Conservation (phyloP, 2,888 invertebrate species). For the Pecten maximus region DNA sequence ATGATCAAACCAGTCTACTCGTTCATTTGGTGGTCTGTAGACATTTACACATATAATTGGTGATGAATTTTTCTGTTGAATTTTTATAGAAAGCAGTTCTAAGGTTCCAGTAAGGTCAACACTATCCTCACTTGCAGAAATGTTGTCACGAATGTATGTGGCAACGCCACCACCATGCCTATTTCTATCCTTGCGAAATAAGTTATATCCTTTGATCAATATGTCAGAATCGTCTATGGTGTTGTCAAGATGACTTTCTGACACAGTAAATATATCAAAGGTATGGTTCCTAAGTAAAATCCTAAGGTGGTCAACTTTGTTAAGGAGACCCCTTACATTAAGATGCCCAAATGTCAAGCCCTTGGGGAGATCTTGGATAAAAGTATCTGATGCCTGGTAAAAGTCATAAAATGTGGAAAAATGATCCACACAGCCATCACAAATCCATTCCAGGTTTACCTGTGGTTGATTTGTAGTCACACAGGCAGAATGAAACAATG, state of each 20-base stretch:
- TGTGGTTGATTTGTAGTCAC: not conserved
- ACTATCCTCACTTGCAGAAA: slow-evolving; percentile 10
- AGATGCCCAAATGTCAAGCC: slow-evolving; percentile 37
- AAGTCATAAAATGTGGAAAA: slow-evolving; percentile 23
- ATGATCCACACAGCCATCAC: slow-evolving; percentile 36
- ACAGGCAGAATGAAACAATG: not conserved
- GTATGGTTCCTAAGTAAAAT: slow-evolving; percentile 31
- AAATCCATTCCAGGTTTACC: slow-evolving; percentile 37
- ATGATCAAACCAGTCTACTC: too few species aligned
- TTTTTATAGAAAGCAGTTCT: slow-evolving; percentile 16
- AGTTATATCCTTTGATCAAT: slow-evolving; percentile 39
- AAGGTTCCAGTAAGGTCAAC: slow-evolving; percentile 14
- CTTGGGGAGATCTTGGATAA: slow-evolving; percentile 38
- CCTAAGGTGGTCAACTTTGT: slow-evolving; percentile 39
- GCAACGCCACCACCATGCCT: slow-evolving; percentile 38
- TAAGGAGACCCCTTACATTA: slow-evolving; percentile 33
- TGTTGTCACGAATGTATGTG: slow-evolving; percentile 40
- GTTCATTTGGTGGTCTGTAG: too few species aligned
- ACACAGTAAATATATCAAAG: slow-evolving; percentile 39
- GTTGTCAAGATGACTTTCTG: slow-evolving; percentile 42
- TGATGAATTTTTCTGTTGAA: too few species aligned
- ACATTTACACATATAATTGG: too few species aligned
- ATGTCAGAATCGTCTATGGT: slow-evolving; percentile 43
- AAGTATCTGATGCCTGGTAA: slow-evolving; percentile 30
- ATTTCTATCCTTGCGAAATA: slow-evolving; percentile 35